Conservation (phyloP, 2,888 invertebrate genomes). For the Philonicus albiceps region DNA sequence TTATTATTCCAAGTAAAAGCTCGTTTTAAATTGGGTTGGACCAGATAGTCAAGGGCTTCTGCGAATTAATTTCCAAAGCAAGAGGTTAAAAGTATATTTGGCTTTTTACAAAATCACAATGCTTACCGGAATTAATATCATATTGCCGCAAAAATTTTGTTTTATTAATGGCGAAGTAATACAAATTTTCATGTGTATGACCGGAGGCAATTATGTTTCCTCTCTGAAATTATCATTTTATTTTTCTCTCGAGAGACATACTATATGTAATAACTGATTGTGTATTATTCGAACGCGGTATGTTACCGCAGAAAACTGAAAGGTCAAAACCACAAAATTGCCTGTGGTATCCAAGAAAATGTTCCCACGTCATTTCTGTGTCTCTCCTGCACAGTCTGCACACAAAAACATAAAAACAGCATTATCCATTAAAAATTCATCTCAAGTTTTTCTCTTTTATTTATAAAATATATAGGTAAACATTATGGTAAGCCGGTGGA, state of each 20-base stretch:
- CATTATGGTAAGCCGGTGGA: conserved; percentile 85
- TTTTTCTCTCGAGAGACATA: neutral
- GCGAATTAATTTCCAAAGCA: too few species aligned
- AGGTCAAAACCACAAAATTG: neutral
- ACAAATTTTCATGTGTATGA: neutral
- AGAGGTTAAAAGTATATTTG: too few species aligned
- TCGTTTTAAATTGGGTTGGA: too few species aligned
- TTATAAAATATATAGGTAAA: conserved; percentile 70
- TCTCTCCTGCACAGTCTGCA: neutral
- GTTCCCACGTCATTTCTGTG: neutral
- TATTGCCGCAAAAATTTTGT: neutral
- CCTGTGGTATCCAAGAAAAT: neutral
- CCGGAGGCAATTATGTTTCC: neutral
- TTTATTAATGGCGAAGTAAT: neutral
- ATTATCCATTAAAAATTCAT: conserved; percentile 4
- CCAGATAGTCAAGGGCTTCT: too few species aligned
- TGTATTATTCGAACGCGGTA: neutral
- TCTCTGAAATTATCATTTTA: neutral
- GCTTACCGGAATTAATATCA: neutral
- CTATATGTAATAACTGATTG: neutral
- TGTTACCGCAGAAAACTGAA: neutral
- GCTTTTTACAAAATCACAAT: too few species aligned
- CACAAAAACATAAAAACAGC: neutral
- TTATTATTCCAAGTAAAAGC: too few species aligned
- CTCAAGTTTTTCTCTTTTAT: conserved; percentile 43